A percentile compares a stretch with the other conserved stretches of the same genome.
Conservation (phyloP, 2,888 invertebrate genomes). For the Troilus luridus region DNA sequence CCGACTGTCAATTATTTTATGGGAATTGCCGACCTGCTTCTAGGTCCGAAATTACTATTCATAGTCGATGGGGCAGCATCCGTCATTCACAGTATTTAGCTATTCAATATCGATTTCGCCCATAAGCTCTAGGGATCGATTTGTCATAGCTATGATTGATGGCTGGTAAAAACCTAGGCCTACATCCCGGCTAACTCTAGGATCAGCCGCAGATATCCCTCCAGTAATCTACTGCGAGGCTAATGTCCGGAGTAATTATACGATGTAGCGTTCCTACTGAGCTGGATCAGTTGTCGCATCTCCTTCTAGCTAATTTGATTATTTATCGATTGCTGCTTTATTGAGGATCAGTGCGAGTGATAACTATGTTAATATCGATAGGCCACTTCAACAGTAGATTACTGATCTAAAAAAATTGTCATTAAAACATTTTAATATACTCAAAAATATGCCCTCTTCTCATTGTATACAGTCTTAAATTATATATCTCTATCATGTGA, state of each 20-base stretch:
- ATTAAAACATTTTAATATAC: too few species aligned
- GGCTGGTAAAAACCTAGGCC: conserved; percentile 20
- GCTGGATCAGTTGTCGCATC: background rate
- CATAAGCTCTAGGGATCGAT: conserved; percentile 33
- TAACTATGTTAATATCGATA: background rate
- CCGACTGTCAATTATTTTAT: conserved; percentile 46
- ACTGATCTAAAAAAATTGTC: too few species aligned
- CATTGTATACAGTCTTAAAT: too few species aligned
- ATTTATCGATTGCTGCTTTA: background rate
- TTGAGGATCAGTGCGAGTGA: background rate
- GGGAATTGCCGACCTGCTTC: background rate
- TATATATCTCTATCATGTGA: too few species aligned
- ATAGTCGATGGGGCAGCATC: conserved; percentile 16
- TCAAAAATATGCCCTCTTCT: too few species aligned
- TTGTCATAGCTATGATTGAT: conserved; percentile 21
- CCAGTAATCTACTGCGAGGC: background rate
- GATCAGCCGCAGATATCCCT: background rate
- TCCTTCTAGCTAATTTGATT: background rate
- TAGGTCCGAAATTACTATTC: conserved; percentile 6
- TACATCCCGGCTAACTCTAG: background rate
- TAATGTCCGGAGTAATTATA: conserved; percentile 33
- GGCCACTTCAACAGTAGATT: too few species aligned
- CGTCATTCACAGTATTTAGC: conserved; percentile 31
- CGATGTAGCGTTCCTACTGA: background rate
- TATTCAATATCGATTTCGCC: background rate